These are phyloP conservation scores for Teleopsis dalmanni DNA, from an alignment of 1,140 invertebrate species.

Conservation along the genomic window DNA sequence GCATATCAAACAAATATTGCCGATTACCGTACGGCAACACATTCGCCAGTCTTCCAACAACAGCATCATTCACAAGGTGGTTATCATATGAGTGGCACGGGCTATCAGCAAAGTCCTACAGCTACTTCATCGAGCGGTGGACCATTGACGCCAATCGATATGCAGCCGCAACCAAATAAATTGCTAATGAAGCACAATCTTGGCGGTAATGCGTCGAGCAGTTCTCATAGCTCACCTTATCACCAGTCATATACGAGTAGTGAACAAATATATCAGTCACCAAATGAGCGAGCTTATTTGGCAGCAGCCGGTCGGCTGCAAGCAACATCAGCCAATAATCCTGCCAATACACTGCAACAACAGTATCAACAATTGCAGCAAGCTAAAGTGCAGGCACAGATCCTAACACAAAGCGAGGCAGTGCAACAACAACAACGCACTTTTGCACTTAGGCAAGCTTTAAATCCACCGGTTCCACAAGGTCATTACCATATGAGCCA, in stretches of 20 bases:
- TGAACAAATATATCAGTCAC: constrained; percentile 40
- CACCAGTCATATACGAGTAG: constrained; percentile 37
- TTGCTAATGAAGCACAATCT: constrained; percentile 23
- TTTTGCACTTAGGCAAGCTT: constrained; percentile 50
- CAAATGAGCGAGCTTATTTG: constrained; percentile 38
- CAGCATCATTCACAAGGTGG: constrained; percentile 6
- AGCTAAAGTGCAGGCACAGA: constrained; percentile 53
- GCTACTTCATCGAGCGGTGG: constrained; percentile 28
- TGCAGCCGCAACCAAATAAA: constrained; percentile 39
- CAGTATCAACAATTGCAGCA: constrained; percentile 53
- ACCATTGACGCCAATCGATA: constrained; percentile 35
- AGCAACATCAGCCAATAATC: constrained; percentile 27
- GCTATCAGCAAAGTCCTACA: constrained; percentile 36
- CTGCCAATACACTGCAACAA: constrained; percentile 46
- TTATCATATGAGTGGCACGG: constrained; percentile 29
- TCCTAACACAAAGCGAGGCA: constrained; percentile 54
- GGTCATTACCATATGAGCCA: constrained; percentile 40
- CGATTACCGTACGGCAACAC: constrained; percentile 36
- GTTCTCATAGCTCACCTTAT: constrained; percentile 36
- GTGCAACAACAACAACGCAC: constrained; percentile 54
- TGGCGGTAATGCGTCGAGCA: constrained; percentile 23
- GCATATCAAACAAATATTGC: constrained; percentile 34
- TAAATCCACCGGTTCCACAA: constrained; percentile 41
- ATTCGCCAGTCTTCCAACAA: constrained; percentile 25
- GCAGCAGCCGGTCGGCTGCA: constrained; percentile 42